Conservation (phyloP, 2,797 vertebrate species). For the Scomberomorus guttatus region DNA sequence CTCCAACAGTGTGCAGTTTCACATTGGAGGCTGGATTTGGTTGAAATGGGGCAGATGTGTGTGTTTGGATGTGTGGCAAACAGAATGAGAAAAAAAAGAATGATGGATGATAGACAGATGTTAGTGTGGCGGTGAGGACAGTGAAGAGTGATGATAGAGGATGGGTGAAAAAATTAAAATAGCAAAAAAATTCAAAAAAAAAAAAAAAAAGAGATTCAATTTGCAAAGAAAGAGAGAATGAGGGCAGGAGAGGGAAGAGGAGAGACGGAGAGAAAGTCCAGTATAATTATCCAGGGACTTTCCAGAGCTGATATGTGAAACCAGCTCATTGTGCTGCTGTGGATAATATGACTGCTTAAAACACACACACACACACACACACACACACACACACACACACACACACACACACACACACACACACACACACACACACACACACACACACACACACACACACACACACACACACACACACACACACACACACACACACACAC, state of each 20-base stretch:
- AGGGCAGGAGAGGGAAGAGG: constrained; percentile 39
- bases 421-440: constrained; percentile 31
- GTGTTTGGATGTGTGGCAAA: neutral
- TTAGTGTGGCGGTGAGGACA: neutral
- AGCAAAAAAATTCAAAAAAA: neutral
- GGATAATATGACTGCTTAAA: constrained; percentile 73
- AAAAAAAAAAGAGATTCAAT: neutral
- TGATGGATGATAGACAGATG: neutral
- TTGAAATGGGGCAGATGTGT: neutral
- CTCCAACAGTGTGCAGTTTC: neutral
- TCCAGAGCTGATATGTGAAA: constrained; percentile 86
- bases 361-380: constrained; percentile 24
- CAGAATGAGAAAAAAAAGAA: neutral
- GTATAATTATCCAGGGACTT: constrained; percentile 86
- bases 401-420: constrained; percentile 9
- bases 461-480: constrained; percentile 26
- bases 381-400: constrained; percentile 13
- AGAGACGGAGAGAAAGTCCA: constrained; percentile 60
- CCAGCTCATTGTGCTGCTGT: constrained; percentile 79
- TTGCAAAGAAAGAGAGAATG: constrained; percentile 2
- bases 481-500: constrained; percentile 20
- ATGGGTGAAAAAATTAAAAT: neutral
- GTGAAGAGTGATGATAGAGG: neutral
- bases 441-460: constrained; percentile 28
- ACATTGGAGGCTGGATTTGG: neutral